phyloP scores from a whole-genome alignment of 2,888 invertebrate species.

The Phengaris arion region DNA sequence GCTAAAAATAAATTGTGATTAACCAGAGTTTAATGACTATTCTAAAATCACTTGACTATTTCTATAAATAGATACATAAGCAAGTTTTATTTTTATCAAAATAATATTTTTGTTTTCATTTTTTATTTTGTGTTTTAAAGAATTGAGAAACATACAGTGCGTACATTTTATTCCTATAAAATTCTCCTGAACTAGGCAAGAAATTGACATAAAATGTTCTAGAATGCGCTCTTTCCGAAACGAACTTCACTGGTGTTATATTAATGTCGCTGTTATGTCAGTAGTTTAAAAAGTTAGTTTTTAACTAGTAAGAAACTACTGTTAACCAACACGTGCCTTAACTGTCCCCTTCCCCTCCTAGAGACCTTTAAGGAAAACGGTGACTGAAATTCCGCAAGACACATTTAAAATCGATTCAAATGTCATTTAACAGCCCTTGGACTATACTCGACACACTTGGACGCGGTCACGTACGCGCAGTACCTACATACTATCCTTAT shows the following conservation, averaged over 20 bases:
- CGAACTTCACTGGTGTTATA: background rate
- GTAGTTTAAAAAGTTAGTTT: background rate
- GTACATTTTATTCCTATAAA: background rate
- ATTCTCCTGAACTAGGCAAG: background rate
- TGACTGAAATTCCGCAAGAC: slow-evolving; percentile 46
- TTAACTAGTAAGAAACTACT: background rate
- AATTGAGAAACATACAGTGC: background rate
- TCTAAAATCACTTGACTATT: background rate
- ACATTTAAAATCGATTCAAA: slow-evolving; percentile 59
- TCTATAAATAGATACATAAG: background rate
- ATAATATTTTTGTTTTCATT: background rate
- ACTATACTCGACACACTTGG: slow-evolving; percentile 56
- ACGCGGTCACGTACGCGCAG: slow-evolving; percentile 65
- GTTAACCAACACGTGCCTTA: slow-evolving; percentile 7
- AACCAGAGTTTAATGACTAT: background rate
- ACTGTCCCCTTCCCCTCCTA: background rate
- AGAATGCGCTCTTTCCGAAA: background rate
- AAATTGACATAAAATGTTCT: background rate
- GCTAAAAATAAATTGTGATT: background rate
- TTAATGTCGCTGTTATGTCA: background rate
- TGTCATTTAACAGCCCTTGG: slow-evolving; percentile 49
- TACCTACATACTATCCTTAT: slow-evolving; percentile 47
- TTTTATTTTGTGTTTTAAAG: background rate
- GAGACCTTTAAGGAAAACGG: slow-evolving; percentile 55
- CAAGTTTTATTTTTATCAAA: background rate